Conservation (phyloP, 1,140 invertebrate species). For the Heliconius himera region DNA sequence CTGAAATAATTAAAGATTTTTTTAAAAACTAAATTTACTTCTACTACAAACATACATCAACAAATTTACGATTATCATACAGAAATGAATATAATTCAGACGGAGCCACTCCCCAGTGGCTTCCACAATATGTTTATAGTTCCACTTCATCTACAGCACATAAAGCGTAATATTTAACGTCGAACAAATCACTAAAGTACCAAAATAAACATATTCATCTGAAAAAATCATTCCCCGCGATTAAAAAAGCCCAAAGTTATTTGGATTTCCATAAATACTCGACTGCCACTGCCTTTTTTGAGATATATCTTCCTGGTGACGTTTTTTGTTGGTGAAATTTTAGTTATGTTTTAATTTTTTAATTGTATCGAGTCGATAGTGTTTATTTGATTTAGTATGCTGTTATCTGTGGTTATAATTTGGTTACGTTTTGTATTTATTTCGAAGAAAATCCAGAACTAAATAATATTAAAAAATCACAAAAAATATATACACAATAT, state of each 20-base stretch:
- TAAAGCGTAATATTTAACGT: slow-evolving; percentile 51
- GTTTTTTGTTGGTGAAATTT: slow-evolving; percentile 49
- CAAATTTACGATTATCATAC: slow-evolving; percentile 25
- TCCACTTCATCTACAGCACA: slow-evolving; percentile 55
- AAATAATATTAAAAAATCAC: no score
- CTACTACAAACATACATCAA: neutral
- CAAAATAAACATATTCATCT: slow-evolving; percentile 69
- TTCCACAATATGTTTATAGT: slow-evolving; percentile 43
- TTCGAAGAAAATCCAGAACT: no score
- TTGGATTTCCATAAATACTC: slow-evolving; percentile 78
- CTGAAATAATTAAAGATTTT: neutral
- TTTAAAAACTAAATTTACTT: neutral
- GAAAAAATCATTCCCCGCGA: slow-evolving; percentile 69
- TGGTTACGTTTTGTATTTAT: neutral
- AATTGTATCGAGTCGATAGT: neutral
- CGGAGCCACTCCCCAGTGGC: slow-evolving; percentile 41
- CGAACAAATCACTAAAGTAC: slow-evolving; percentile 64
- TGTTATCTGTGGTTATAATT: neutral
- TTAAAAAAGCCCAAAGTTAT: slow-evolving; percentile 72
- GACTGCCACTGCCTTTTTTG: slow-evolving; percentile 52
- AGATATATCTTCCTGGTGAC: slow-evolving; percentile 74
- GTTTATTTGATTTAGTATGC: neutral
- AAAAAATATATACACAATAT: no score
- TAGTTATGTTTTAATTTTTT: neutral
- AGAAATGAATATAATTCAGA: slow-evolving; percentile 41